phyloP scores from a whole-genome alignment of 2,113 vertebrate genomes.

The Myanophis thanlyinensis region DNA sequence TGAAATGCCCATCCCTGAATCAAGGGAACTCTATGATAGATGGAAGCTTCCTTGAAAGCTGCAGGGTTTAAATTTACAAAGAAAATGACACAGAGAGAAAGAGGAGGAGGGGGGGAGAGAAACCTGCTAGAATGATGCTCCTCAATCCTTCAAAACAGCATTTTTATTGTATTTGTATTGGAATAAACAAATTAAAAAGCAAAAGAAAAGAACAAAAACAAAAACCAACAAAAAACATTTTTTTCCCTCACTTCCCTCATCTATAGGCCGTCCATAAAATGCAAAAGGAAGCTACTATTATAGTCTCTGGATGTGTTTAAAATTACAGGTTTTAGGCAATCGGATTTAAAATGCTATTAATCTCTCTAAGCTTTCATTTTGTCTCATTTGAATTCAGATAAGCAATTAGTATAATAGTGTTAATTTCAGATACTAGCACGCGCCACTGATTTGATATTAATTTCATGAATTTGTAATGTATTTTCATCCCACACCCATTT shows the following conservation, averaged over 20 bases:
- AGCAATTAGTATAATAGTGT: not conserved
- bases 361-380: not conserved
- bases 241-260: not conserved
- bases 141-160: not conserved
- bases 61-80: not conserved
- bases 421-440: slow-evolving; percentile 1
- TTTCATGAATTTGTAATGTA: not conserved
- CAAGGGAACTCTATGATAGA: not conserved
- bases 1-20: not conserved
- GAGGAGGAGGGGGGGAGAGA: no score
- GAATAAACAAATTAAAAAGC: not conserved
- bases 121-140: not conserved
- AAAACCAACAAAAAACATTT: not conserved
- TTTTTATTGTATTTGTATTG: not conserved
- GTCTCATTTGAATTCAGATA: slow-evolving; percentile 5
- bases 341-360: not conserved
- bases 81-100: not conserved
- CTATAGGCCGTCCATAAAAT: not conserved
- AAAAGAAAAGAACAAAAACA: not conserved
- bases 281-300: not conserved
- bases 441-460: not conserved
- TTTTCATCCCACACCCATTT: not conserved
- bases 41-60: no score
- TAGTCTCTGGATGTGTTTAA: not conserved
- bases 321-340: not conserved